These are phyloP conservation scores for Strongylocentrotus purpuratus DNA, from an alignment of 35 echinoderm and acorn worm species.

Conservation along the genomic window DNA sequence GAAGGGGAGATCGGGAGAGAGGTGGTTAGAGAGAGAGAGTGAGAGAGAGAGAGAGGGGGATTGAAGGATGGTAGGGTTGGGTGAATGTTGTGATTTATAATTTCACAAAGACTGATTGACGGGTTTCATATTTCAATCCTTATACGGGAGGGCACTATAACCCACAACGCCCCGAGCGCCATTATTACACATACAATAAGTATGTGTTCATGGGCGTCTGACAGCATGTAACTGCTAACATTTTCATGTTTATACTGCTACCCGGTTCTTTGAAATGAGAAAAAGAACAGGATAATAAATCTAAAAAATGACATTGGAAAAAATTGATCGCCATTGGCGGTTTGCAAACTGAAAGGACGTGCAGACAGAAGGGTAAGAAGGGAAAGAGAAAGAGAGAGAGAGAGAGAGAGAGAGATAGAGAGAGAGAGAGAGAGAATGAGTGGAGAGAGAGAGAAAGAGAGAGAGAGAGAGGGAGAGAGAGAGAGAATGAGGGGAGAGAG, in stretches of 20 bases:
- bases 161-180: not conserved
- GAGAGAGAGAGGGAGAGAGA: too few relatives aligned
- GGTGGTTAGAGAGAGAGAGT: too few relatives aligned
- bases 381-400: too few relatives aligned
- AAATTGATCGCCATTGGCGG: not conserved
- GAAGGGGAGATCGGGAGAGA: too few relatives aligned
- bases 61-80: not conserved
- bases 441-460: too few relatives aligned
- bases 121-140: not conserved
- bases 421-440: too few relatives aligned
- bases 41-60: not conserved
- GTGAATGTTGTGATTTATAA: conserved; percentile 5
- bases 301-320: not conserved
- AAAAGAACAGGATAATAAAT: not conserved
- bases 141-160: not conserved
- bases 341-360: not conserved
- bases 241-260: not conserved
- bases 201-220: not conserved
- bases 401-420: too few relatives aligned
- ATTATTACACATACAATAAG: not conserved
- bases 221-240: not conserved
- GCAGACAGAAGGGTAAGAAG: not conserved
- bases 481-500: too few relatives aligned
- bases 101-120: not conserved
- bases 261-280: not conserved